A percentile compares a stretch with the other conserved stretches of the same genome.
phyloP scores from a whole-genome alignment of 2,888 invertebrate genomes.

The Muscina levida region DNA sequence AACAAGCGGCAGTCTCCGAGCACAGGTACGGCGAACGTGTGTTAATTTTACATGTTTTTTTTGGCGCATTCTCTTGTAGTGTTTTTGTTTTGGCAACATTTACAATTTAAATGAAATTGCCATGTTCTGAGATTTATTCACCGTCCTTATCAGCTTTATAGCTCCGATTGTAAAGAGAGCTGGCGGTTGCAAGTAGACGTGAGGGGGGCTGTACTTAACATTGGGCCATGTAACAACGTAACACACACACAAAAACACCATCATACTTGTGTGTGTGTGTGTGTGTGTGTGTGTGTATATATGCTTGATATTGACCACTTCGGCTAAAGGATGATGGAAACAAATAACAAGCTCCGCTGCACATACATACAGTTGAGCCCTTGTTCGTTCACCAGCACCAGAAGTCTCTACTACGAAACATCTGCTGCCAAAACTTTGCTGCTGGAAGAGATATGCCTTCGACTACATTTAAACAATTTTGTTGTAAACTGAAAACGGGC shows the following conservation, averaged over 20 bases:
- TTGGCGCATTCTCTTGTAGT: not conserved
- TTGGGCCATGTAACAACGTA: too few relatives aligned
- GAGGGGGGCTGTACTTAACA: too few relatives aligned
- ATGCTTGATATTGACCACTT: too few relatives aligned
- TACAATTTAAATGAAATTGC: conserved; percentile 21
- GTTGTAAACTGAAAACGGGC: conserved; percentile 37
- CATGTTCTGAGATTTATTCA: conserved; percentile 1
- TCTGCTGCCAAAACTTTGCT: conserved; percentile 57
- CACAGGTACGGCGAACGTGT: not conserved
- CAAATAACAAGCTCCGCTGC: too few relatives aligned
- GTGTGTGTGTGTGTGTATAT: too few relatives aligned
- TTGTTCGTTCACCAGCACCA: conserved; percentile 40
- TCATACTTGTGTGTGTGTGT: too few relatives aligned
- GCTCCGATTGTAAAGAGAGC: too few relatives aligned
- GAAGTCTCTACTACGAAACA: conserved; percentile 43
- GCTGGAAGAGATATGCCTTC: conserved; percentile 19
- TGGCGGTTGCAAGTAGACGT: too few relatives aligned
- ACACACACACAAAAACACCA: too few relatives aligned
- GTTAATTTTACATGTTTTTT: not conserved
- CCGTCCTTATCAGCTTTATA: conserved; percentile 3
- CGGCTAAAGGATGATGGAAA: too few relatives aligned
- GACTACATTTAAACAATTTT: conserved; percentile 12
- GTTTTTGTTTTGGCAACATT: not conserved
- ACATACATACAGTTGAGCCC: too few relatives aligned
- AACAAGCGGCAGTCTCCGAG: not conserved